These are phyloP conservation scores for Charina bottae DNA, from an alignment of 2,113 vertebrate genomes.

Conservation along the genomic window DNA sequence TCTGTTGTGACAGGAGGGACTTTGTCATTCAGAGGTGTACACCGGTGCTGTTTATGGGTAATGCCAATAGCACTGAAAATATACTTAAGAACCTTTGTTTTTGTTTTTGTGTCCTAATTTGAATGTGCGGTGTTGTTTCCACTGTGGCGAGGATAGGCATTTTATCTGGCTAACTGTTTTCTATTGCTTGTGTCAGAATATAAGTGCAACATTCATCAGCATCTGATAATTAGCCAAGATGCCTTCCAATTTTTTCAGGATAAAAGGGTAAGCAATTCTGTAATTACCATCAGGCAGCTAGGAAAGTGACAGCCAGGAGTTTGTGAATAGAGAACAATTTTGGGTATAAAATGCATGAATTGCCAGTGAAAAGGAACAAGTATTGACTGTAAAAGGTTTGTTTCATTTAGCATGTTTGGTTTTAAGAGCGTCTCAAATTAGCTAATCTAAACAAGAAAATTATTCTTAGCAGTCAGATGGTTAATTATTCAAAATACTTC, in stretches of 20 bases:
- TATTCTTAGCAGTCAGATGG: not conserved
- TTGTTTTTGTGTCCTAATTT: not conserved
- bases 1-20: not conserved
- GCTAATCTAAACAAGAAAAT: conserved; percentile 4
- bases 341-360: not conserved
- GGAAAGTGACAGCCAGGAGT: conserved; percentile 18
- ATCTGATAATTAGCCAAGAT: conserved; percentile 3
- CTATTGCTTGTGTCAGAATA: not conserved
- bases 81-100: not conserved
- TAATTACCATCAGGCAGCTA: conserved; percentile 8
- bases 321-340: not conserved
- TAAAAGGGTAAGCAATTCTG: not conserved
- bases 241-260: conserved; percentile 24
- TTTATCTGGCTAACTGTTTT: conserved; percentile 22
- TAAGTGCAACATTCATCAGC: conserved; percentile 1
- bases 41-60: not conserved
- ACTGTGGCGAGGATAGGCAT: not conserved
- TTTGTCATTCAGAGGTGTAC: not conserved
- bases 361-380: conserved; percentile 4
- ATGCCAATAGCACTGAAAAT: conserved; percentile 7
- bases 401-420: conserved; percentile 27
- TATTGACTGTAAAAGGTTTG: not conserved
- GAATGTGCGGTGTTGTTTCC: not conserved
- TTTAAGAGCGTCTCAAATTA: conserved; percentile 21
- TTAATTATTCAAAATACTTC: not conserved